Evolutionary conservation across 2,888 invertebrate species (phyloP).

Genomic region (Macaria liturata): DNA sequence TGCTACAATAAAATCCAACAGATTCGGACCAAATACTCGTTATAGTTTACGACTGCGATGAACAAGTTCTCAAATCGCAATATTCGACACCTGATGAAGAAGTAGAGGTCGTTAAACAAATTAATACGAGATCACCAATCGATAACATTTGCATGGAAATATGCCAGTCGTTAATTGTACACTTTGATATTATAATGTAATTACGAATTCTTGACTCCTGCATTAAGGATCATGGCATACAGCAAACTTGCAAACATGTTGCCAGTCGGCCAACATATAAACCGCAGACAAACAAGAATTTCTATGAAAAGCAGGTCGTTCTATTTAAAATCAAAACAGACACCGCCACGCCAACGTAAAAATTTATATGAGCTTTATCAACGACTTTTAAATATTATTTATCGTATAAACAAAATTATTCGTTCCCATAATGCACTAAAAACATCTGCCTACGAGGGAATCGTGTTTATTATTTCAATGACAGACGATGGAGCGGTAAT

Average conservation of each 20-base stretch:
- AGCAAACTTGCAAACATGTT: no score
- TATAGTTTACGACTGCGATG: slow-evolving; percentile 18
- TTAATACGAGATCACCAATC: slow-evolving; percentile 51
- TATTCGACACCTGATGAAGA: slow-evolving; percentile 42
- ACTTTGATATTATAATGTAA: slow-evolving; percentile 29
- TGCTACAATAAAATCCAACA: slow-evolving; percentile 1
- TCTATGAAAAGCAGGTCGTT: slow-evolving; percentile 42
- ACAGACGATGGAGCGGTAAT: slow-evolving; percentile 38
- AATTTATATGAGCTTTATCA: slow-evolving; percentile 42
- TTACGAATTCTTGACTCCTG: slow-evolving; percentile 6
- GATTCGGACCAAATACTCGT: slow-evolving; percentile 9
- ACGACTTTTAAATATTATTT: slow-evolving; percentile 53
- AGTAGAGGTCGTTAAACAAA: slow-evolving; percentile 47
- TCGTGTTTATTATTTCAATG: slow-evolving; percentile 53
- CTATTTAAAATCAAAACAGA: slow-evolving; percentile 43
- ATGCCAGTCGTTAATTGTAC: slow-evolving; percentile 47
- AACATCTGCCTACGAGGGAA: slow-evolving; percentile 35
- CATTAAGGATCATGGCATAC: background rate
- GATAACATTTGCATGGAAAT: slow-evolving; percentile 59
- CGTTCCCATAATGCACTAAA: slow-evolving; percentile 27
- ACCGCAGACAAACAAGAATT: slow-evolving; percentile 18
- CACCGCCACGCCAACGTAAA: slow-evolving; percentile 34
- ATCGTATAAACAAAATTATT: slow-evolving; percentile 47
- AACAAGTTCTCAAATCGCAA: slow-evolving; percentile 36
- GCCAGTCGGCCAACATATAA: no score